These are phyloP conservation scores for Eublepharis macularius DNA, from an alignment of 2,113 vertebrate species.

Conservation along the genomic window DNA sequence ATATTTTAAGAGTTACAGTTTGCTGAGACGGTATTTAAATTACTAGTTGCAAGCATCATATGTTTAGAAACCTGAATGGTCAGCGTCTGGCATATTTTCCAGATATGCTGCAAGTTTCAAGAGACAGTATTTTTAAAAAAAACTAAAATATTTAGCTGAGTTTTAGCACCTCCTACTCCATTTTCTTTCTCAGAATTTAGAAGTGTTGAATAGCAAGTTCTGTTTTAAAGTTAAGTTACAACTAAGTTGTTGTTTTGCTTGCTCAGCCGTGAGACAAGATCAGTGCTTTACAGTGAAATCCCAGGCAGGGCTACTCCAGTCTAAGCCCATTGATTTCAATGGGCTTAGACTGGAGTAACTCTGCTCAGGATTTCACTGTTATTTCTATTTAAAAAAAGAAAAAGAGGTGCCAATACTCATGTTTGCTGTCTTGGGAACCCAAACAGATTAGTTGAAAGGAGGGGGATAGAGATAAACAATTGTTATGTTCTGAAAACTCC, in stretches of 20 bases:
- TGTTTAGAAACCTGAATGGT: background rate
- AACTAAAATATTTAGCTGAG: background rate
- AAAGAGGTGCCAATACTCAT: too few relatives aligned
- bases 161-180: background rate
- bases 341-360: too few relatives aligned
- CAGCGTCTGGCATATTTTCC: background rate
- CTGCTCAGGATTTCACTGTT: too few relatives aligned
- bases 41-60: background rate
- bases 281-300: too few relatives aligned
- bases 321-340: too few relatives aligned
- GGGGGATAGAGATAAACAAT: too few relatives aligned
- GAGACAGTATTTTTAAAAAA: background rate
- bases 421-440: too few relatives aligned
- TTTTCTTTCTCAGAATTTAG: constrained; percentile 5
- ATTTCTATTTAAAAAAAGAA: too few relatives aligned
- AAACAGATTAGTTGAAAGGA: too few relatives aligned
- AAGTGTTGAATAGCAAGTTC: constrained; percentile 1
- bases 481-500: constrained; percentile 15
- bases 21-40: background rate
- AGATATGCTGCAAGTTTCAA: background rate
- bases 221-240: constrained; percentile 8
- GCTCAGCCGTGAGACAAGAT: background rate
- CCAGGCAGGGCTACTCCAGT: too few relatives aligned
- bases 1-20: background rate
- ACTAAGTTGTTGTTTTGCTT: constrained; percentile 23